A percentile compares a stretch with the other conserved stretches of the same genome.
These are phyloP conservation scores for Orthonevra nobilis DNA, from an alignment of 2,888 invertebrate species.

Conservation along the genomic window DNA sequence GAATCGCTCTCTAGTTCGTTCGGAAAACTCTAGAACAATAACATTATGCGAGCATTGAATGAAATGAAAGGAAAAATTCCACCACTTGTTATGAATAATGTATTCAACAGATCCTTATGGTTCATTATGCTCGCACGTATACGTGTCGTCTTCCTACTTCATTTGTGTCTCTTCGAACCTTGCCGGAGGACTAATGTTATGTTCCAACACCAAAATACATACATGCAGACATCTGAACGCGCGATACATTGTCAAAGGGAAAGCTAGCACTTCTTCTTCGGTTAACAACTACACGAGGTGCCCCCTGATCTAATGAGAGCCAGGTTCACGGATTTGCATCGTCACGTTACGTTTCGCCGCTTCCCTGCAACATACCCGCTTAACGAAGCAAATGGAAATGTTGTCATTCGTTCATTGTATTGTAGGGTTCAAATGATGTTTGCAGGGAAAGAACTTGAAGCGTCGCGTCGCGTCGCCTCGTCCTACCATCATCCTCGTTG, in stretches of 20 bases:
- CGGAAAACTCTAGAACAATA: not conserved
- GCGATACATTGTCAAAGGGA: conserved; percentile 43
- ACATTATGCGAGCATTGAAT: not conserved
- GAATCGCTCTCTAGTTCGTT: conserved; percentile 5
- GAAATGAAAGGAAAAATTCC: not conserved
- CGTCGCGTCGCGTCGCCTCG: not conserved
- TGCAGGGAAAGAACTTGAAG: conserved; percentile 11
- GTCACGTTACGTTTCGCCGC: conserved; percentile 12
- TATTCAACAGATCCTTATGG: conserved; percentile 36
- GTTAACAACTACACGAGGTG: conserved; percentile 47
- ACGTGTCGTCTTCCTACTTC: conserved; percentile 17
- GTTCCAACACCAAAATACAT: not conserved
- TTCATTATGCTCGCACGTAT: conserved; percentile 2
- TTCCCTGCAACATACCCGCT: not conserved
- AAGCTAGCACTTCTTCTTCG: conserved; percentile 42
- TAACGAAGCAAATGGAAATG: conserved; percentile 47
- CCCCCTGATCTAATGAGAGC: conserved; percentile 61
- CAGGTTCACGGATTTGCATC: conserved; percentile 58
- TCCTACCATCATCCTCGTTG: not conserved
- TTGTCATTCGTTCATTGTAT: conserved; percentile 23
- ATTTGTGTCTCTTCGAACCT: conserved; percentile 11
- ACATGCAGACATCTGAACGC: not conserved
- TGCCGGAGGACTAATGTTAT: conserved; percentile 23
- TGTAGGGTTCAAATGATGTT: conserved; percentile 14
- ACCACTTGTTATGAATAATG: conserved; percentile 31